A percentile compares a stretch with the other conserved stretches of the same genome.
Conservation (phyloP, 2,113 vertebrate species). For the Pangasianodon hypophthalmus region DNA sequence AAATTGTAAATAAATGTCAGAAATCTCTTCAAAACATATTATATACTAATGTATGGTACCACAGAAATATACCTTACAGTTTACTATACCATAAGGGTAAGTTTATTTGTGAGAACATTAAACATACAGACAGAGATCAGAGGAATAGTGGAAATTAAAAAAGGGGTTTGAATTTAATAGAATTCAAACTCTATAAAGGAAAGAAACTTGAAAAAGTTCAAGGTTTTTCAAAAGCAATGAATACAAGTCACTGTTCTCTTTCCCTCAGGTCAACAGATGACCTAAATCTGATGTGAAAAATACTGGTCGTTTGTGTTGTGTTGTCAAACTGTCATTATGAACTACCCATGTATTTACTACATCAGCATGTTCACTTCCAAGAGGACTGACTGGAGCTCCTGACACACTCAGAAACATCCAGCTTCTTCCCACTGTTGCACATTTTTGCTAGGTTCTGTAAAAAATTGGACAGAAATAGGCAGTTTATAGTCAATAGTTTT, state of each 20-base stretch:
- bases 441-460: conserved; percentile 77
- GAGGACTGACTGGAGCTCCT: conserved; percentile 63
- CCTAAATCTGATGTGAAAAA: background rate
- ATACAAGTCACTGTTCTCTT: background rate
- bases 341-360: background rate
- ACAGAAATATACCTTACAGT: background rate
- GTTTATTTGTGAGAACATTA: conserved; percentile 44
- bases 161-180: background rate
- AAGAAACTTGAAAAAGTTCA: background rate
- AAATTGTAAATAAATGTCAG: background rate
- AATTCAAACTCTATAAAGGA: background rate
- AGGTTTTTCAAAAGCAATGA: background rate
- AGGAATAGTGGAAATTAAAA: background rate
- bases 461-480: background rate
- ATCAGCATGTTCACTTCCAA: conserved; percentile 40
- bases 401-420: conserved; percentile 77
- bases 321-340: background rate
- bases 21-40: background rate
- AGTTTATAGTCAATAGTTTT: background rate
- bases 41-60: background rate
- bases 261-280: background rate
- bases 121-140: conserved; percentile 30
- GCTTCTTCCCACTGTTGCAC: conserved; percentile 72
- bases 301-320: background rate
- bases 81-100: background rate